A percentile compares a stretch with the other conserved stretches of the same genome.
Evolutionary conservation across 92 coral and sea anemone species (phyloP).

Genomic region (Phenganax marumi): DNA sequence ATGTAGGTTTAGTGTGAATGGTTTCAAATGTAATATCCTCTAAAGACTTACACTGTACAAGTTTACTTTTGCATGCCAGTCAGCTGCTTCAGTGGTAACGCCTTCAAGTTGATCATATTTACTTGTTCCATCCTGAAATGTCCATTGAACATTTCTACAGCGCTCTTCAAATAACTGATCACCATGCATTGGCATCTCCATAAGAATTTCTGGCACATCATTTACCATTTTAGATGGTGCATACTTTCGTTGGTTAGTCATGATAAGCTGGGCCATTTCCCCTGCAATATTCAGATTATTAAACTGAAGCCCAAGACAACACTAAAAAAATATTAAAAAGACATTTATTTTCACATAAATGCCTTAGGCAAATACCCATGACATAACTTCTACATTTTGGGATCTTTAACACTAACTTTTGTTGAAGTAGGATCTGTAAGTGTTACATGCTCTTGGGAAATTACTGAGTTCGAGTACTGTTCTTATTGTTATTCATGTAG

Average conservation of each 20-base stretch:
- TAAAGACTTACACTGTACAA: conserved; percentile 30
- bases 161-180: conserved; percentile 41
- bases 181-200: conserved; percentile 47
- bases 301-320: conserved; percentile 50
- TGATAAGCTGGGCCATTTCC: conserved; percentile 50
- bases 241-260: conserved; percentile 43
- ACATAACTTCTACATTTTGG: not conserved
- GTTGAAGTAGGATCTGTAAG: not conserved
- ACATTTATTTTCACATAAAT: not conserved
- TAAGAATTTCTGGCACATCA: conserved; percentile 22
- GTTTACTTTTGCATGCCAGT: conserved; percentile 42
- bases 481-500: not conserved
- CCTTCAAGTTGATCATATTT: conserved; percentile 35
- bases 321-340: conserved; percentile 23
- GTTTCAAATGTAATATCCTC: not conserved
- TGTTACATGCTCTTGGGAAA: not conserved
- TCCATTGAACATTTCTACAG: conserved; percentile 38
- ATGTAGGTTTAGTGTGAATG: not conserved
- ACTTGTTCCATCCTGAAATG: conserved; percentile 41
- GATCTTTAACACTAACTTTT: not conserved
- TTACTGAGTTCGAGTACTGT: not conserved
- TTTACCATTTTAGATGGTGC: conserved; percentile 27
- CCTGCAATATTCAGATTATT: conserved; percentile 43
- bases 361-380: not conserved
- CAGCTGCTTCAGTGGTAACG: conserved; percentile 12